Percentiles rank a stretch among this genome's conserved stretches.
Evolutionary conservation across 2,888 invertebrate genomes (phyloP).

Genomic region (Noctua fimbriata): DNA sequence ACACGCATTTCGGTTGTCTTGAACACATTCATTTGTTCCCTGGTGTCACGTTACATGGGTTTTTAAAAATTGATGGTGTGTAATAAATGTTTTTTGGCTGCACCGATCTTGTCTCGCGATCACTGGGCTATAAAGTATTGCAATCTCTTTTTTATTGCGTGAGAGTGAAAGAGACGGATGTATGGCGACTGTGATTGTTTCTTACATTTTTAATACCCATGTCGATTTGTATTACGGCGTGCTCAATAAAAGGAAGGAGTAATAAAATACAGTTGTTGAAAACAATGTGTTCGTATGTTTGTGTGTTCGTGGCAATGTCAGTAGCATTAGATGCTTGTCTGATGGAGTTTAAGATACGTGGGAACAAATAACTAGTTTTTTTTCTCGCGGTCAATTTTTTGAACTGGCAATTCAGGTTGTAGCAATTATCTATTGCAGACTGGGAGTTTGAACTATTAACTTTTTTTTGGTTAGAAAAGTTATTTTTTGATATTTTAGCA

Average conservation of each 20-base stretch:
- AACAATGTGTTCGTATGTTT: constrained; percentile 74
- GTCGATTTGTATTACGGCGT: constrained; percentile 80
- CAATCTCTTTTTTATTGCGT: constrained; percentile 61
- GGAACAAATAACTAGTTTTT: constrained; percentile 15
- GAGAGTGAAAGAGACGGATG: constrained; percentile 69
- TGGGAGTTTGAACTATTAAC: constrained; percentile 1
- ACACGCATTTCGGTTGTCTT: constrained; percentile 76
- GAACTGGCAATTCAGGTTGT: constrained; percentile 6
- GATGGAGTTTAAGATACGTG: constrained; percentile 47
- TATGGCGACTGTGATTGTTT: constrained; percentile 74
- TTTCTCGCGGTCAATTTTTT: constrained; percentile 1
- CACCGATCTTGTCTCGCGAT: constrained; percentile 77
- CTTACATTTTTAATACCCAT: constrained; percentile 79
- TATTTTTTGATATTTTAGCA: background rate
- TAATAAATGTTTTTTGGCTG: constrained; percentile 87
- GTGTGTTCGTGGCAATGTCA: constrained; percentile 70
- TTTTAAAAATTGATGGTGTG: constrained; percentile 87
- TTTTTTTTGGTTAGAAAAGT: background rate
- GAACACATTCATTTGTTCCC: constrained; percentile 77
- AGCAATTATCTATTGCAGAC: constrained; percentile 18
- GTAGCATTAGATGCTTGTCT: constrained; percentile 51
- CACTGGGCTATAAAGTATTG: constrained; percentile 79
- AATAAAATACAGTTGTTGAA: constrained; percentile 74
- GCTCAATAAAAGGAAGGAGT: constrained; percentile 73
- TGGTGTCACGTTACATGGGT: constrained; percentile 86